phyloP scores from a whole-genome alignment of 1,140 invertebrate species.

The Lasaia peninsularis region DNA sequence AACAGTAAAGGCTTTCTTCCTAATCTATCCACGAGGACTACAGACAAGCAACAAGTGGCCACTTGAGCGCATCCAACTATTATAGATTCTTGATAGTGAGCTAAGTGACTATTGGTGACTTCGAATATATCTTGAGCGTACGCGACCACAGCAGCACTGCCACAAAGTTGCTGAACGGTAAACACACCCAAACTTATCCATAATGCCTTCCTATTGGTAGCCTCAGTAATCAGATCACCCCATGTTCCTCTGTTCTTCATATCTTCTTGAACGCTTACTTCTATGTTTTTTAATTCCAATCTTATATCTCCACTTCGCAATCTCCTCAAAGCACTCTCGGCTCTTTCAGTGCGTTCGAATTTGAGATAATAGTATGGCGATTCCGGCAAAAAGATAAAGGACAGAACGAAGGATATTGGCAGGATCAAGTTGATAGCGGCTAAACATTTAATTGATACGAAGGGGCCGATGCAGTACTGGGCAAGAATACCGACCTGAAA shows the following conservation, averaged over 20 bases:
- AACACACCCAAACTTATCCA: slow-evolving; percentile 80
- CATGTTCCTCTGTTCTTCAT: slow-evolving; percentile 76
- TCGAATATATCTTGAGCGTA: slow-evolving; percentile 86
- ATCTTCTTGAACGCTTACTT: slow-evolving; percentile 79
- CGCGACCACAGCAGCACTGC: slow-evolving; percentile 85
- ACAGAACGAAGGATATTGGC: slow-evolving; percentile 76
- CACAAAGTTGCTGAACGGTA: slow-evolving; percentile 86
- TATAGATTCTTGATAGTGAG: slow-evolving; percentile 79
- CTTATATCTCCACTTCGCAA: slow-evolving; percentile 78
- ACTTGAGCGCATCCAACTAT: slow-evolving; percentile 84
- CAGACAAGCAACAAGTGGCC: slow-evolving; percentile 79
- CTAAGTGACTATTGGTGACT: slow-evolving; percentile 71
- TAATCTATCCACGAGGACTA: slow-evolving; percentile 83
- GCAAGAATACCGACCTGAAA: slow-evolving; percentile 82
- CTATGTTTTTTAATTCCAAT: slow-evolving; percentile 81
- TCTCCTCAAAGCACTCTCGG: slow-evolving; percentile 75
- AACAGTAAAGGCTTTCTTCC: slow-evolving; percentile 84
- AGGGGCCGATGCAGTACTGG: slow-evolving; percentile 82
- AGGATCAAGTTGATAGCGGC: slow-evolving; percentile 78
- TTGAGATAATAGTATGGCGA: slow-evolving; percentile 80
- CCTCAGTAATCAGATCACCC: slow-evolving; percentile 79
- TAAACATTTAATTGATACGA: slow-evolving; percentile 77
- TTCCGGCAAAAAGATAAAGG: slow-evolving; percentile 79
- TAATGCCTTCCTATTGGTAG: slow-evolving; percentile 82
- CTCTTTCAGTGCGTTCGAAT: slow-evolving; percentile 65